Base-by-base conservation (phyloP, 2,888 invertebrate genomes). In the Sminthurides aquaticus region DNA sequence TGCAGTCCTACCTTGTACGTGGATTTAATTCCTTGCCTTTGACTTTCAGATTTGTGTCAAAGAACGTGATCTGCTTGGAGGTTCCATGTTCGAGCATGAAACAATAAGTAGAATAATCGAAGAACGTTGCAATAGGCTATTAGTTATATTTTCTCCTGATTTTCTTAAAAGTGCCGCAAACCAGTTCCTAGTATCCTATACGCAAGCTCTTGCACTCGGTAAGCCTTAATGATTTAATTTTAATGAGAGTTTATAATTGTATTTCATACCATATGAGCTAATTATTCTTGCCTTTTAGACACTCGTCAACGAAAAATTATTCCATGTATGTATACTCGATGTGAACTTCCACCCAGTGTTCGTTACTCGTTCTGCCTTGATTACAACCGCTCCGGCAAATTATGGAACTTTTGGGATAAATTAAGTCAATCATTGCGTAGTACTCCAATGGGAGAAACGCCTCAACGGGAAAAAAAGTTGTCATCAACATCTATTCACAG, bases 141-240 rank as follows among this genome's bases (percentile, higher is more conserved):
- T 94, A 66, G 85, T 90, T 0, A 84, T 95, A 64, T 80, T 90
- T 71, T 90, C 93, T 0, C 85, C 87, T 0, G 85, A 85, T 67
- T 91, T 92, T 78, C 79, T 90, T 1, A 79, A 83, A 72, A 90
- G 90, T 77, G 79, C 85, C 0, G 87, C 85, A 22, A 90, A 90
- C 76, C 84, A 84, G 62, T 94, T 89, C 79, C 88, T 89, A 75
- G 82, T 88, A 18, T 87, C 86, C 70, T 90, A 87, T 77, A 90
- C 91, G 18, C 89, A 90, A 77, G 87, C 88, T 3, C 79, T 88
- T 54, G 87, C 88, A 74, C 89, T 93, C 74, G 88, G 90, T 90
- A 78, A 80, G 64, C 64, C 27, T 55, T 20, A 15, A 52, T 52
- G 5, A 5, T 20, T 15, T 52, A 43, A 43, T 11, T 8, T 43